Conservation (phyloP, 2,797 vertebrate species). For the Ctenosaura bakeri region DNA sequence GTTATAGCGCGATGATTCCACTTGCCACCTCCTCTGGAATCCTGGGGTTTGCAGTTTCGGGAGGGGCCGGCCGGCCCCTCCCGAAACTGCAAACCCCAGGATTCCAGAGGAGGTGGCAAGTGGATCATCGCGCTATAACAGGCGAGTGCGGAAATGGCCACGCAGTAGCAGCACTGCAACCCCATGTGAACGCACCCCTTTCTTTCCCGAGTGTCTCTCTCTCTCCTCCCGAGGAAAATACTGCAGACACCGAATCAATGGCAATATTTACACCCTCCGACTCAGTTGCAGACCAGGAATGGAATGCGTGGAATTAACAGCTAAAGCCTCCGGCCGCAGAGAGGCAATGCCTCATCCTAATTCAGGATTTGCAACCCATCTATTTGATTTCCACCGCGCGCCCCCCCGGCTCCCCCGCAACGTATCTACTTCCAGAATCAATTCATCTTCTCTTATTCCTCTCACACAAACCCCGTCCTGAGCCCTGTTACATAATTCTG, state of each 20-base stretch:
- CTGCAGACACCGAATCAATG: background rate
- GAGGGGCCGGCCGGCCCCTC: no score
- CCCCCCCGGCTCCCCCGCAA: no score
- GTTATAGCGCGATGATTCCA: no score
- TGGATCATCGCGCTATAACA: no score
- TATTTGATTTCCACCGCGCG: no score
- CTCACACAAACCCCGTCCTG: background rate
- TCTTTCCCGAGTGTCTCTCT: constrained; percentile 42
- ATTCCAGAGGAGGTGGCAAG: no score
- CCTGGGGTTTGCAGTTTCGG: no score
- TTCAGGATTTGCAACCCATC: constrained; percentile 8
- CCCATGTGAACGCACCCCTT: background rate
- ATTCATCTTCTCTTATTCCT: background rate
- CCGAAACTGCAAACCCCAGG: no score
- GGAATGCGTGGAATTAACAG: background rate
- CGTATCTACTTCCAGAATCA: background rate
- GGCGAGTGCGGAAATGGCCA: no score
- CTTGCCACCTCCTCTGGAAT: no score
- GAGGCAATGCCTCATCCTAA: background rate
- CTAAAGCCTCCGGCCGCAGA: background rate
- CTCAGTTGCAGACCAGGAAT: background rate
- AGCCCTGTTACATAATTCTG: constrained; percentile 18
- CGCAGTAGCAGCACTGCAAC: background rate
- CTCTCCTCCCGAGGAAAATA: constrained; percentile 14
- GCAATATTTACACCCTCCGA: background rate